Conservation (phyloP, 1,140 invertebrate species). For the Drosophila suzukii region DNA sequence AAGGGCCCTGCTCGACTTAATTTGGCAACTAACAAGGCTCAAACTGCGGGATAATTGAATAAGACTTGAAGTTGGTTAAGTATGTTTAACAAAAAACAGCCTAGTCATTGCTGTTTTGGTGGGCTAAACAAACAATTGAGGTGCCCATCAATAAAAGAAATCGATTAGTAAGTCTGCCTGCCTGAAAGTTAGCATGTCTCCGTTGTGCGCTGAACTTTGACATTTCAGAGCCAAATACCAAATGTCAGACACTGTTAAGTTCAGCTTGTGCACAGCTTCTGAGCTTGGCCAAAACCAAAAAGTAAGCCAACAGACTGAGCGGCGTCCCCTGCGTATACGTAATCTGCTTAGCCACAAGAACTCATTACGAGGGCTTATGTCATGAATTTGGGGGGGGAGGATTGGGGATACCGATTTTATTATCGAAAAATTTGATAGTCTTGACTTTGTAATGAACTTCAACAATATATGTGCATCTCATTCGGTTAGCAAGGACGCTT, state of each 20-base stretch:
- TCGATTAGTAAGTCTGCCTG: constrained; percentile 22
- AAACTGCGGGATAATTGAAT: constrained; percentile 22
- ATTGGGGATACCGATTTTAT: neutral
- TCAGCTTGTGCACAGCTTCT: constrained; percentile 42
- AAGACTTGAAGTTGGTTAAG: constrained; percentile 18
- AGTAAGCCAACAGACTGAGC: constrained; percentile 39
- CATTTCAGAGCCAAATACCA: constrained; percentile 68
- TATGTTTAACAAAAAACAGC: neutral
- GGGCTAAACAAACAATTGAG: constrained; percentile 35
- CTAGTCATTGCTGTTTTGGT: constrained; percentile 19
- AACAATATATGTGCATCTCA: constrained; percentile 63
- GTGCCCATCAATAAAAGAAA: constrained; percentile 51
- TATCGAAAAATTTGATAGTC: constrained; percentile 20
- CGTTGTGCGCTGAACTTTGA: constrained; percentile 59
- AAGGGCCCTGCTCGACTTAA: constrained; percentile 27
- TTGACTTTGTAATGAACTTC: constrained; percentile 48
- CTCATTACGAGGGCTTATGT: constrained; percentile 44
- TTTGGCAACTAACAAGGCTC: constrained; percentile 28
- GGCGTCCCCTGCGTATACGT: constrained; percentile 64
- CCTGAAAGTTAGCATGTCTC: constrained; percentile 24
- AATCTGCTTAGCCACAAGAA: constrained; percentile 36
- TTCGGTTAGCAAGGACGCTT: neutral
- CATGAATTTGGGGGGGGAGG: constrained; percentile 12
- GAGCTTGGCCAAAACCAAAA: neutral
- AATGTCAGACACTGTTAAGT: constrained; percentile 50